phyloP scores from a whole-genome alignment of 2,888 invertebrate species.

The Ectobius pallidus region DNA sequence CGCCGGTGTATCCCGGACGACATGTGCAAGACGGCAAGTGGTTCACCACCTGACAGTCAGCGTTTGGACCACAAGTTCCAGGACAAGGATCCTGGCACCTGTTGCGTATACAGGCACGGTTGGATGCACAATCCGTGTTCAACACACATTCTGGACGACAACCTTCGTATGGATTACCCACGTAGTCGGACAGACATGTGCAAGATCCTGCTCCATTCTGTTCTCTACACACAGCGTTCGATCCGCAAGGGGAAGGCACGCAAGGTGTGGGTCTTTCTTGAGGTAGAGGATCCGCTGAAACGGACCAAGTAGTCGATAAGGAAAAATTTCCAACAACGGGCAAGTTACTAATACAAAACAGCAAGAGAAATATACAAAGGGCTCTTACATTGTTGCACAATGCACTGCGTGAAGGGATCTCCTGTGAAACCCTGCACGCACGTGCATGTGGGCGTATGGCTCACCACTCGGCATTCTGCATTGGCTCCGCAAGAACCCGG shows the following conservation, averaged over 20 bases:
- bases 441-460: conserved; percentile 76
- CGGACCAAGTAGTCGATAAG: conserved; percentile 50
- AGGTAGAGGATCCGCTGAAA: conserved; percentile 44
- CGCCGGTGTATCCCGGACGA: conserved; percentile 71
- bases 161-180: conserved; percentile 65
- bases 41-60: conserved; percentile 52
- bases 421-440: conserved; percentile 72
- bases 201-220: conserved; percentile 61
- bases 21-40: conserved; percentile 59
- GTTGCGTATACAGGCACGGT: conserved; percentile 57
- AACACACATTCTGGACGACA: conserved; percentile 61
- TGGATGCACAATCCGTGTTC: conserved; percentile 58
- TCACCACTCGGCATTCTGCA: conserved; percentile 73
- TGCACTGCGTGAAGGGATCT: conserved; percentile 60
- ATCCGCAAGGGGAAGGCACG: conserved; percentile 58
- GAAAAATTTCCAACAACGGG: neutral
- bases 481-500: conserved; percentile 75
- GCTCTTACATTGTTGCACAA: conserved; percentile 46
- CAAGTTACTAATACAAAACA: neutral
- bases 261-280: conserved; percentile 64
- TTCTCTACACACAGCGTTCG: conserved; percentile 59
- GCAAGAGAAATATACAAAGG: neutral
- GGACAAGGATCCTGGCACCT: conserved; percentile 66
- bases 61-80: conserved; percentile 54
- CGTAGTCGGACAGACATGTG: conserved; percentile 58